Evolutionary conservation across 1,140 invertebrate species (phyloP).

Genomic region (Diorhabda elongata): DNA sequence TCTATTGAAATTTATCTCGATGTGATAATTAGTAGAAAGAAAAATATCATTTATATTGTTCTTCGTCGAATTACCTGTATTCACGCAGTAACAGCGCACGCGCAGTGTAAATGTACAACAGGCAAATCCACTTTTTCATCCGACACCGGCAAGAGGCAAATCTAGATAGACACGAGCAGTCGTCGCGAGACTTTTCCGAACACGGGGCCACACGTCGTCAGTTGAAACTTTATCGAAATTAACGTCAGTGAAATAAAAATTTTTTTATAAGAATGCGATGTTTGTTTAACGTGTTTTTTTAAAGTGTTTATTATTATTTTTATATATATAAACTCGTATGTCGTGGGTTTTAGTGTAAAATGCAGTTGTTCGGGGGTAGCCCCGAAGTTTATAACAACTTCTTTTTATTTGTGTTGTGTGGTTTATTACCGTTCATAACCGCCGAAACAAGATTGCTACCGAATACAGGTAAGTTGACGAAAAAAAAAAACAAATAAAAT

Average conservation of each 20-base stretch:
- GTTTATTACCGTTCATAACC: slow-evolving; percentile 22
- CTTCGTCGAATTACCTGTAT: neutral
- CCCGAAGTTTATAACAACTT: slow-evolving; percentile 23
- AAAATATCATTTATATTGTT: neutral
- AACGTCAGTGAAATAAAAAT: no score
- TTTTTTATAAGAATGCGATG: no score
- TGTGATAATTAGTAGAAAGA: neutral
- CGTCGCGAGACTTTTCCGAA: neutral
- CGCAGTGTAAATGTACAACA: neutral
- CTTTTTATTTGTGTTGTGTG: slow-evolving; percentile 20
- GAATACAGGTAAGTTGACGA: slow-evolving; percentile 19
- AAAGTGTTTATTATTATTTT: neutral
- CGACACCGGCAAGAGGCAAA: neutral
- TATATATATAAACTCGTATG: slow-evolving; percentile 10
- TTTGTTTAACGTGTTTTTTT: no score
- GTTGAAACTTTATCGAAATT: neutral
- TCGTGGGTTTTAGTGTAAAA: slow-evolving; percentile 21
- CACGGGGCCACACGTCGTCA: neutral
- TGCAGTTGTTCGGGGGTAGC: slow-evolving; percentile 25
- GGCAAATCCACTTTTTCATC: neutral
- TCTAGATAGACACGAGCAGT: neutral
- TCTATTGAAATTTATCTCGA: no score
- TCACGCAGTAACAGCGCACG: neutral
- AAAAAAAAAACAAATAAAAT: neutral
- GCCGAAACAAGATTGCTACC: slow-evolving; percentile 22